These are phyloP conservation scores for Monoplex corrugatus DNA, from an alignment of 2,888 invertebrate genomes.

Conservation along the genomic window DNA sequence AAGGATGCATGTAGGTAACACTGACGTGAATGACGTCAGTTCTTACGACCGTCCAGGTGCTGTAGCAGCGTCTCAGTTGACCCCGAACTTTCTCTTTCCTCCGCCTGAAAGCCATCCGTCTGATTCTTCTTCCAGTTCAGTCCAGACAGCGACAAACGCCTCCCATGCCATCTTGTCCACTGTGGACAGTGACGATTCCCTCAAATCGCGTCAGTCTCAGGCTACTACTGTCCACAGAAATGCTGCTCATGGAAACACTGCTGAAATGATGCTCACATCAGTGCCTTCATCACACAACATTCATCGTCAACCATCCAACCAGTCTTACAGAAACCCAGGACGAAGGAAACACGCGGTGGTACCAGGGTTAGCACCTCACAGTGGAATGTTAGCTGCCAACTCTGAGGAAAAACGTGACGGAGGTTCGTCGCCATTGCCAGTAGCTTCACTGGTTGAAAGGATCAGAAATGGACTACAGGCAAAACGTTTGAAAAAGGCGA, in stretches of 20 bases:
- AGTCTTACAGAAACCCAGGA: background rate
- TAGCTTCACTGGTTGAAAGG: background rate
- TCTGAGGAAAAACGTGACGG: too few species aligned
- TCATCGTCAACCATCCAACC: background rate
- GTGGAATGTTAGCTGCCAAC: background rate
- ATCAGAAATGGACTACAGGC: background rate
- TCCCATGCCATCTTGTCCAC: background rate
- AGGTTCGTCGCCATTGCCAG: background rate
- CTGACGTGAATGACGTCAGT: too few species aligned
- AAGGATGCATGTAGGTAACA: too few species aligned
- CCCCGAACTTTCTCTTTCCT: background rate
- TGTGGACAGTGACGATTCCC: background rate
- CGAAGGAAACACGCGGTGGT: background rate
- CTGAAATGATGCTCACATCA: background rate
- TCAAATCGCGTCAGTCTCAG: background rate
- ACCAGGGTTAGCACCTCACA: background rate
- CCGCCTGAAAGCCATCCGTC: background rate
- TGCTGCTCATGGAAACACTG: constrained; percentile 13
- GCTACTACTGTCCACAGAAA: background rate
- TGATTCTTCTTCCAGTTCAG: background rate
- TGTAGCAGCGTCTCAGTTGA: too few species aligned
- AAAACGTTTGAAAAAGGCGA: background rate
- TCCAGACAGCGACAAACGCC: background rate
- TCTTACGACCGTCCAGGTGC: too few species aligned
- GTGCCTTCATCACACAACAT: constrained; percentile 26